Percentiles rank a stretch among this genome's conserved stretches.
Evolutionary conservation across 1,140 invertebrate species (phyloP).

Genomic region (Cydia amplana): DNA sequence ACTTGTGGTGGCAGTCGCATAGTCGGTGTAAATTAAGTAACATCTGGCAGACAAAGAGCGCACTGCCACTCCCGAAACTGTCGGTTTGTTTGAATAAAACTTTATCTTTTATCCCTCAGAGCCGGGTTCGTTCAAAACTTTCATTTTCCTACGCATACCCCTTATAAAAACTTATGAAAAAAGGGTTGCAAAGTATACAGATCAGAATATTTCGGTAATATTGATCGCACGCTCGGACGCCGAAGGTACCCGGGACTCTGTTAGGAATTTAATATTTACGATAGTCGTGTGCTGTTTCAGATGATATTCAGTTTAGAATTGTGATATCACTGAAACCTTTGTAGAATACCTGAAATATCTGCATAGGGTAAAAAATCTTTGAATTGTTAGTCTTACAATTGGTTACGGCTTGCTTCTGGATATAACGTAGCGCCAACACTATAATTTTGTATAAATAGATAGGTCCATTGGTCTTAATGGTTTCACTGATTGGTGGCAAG

Average conservation of each 20-base stretch:
- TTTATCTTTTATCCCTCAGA: conserved; percentile 38
- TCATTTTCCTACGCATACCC: conserved; percentile 32
- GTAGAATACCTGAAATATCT: not conserved
- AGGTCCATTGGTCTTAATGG: not conserved
- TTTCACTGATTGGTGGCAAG: not conserved
- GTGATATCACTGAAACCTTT: not conserved
- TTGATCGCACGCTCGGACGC: conserved; percentile 26
- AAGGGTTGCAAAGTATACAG: conserved; percentile 29
- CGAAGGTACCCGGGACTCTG: not conserved
- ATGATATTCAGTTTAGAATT: conserved; percentile 9
- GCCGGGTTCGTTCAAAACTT: conserved; percentile 32
- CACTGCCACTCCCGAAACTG: conserved; percentile 42
- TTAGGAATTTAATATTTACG: conserved; percentile 29
- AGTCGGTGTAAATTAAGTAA: conserved; percentile 49
- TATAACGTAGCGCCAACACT: too few relatives aligned
- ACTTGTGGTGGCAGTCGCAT: conserved; percentile 38
- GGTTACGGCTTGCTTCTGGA: too few relatives aligned
- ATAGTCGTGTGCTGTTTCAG: not conserved
- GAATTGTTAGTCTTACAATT: too few relatives aligned
- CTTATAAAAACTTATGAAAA: conserved; percentile 35
- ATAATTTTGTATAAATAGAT: not conserved
- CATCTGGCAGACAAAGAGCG: conserved; percentile 39
- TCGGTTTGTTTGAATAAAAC: conserved; percentile 45
- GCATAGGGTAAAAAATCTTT: too few relatives aligned
- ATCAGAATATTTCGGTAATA: conserved; percentile 34